Evolutionary conservation across 2,113 vertebrate species (phyloP).

Genomic region (Campylomormyrus tamandua): DNA sequence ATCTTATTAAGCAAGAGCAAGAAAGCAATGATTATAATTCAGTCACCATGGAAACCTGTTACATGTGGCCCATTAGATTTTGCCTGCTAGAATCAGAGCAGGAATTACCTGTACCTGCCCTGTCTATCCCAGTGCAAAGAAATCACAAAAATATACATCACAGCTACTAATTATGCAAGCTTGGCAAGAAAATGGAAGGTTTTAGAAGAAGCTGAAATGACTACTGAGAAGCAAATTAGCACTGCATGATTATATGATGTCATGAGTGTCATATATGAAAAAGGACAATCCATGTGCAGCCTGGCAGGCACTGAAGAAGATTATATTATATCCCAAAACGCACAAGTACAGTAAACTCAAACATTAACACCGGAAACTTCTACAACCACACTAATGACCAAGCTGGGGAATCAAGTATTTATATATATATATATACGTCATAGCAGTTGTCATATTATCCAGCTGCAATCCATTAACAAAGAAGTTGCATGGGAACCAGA

Average conservation of each 20-base stretch:
- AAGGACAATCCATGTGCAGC: neutral
- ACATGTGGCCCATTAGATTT: slow-evolving; percentile 78
- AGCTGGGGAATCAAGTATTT: neutral
- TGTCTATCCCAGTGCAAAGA: neutral
- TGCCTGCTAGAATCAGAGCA: slow-evolving; percentile 71
- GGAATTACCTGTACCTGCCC: slow-evolving; percentile 12
- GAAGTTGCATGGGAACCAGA: neutral
- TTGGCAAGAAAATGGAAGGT: neutral
- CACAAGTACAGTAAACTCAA: neutral
- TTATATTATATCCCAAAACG: neutral
- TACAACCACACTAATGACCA: neutral
- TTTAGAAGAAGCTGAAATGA: neutral
- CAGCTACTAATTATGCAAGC: slow-evolving; percentile 3
- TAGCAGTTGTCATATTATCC: no score
- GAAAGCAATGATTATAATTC: slow-evolving; percentile 75
- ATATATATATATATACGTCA: no score
- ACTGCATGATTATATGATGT: neutral
- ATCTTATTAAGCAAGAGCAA: slow-evolving; percentile 61
- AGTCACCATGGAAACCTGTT: slow-evolving; percentile 95
- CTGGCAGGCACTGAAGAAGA: neutral
- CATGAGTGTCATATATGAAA: neutral
- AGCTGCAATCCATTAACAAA: neutral
- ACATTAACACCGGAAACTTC: neutral
- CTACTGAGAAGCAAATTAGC: neutral
- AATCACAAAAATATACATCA: neutral